Evolutionary conservation across 1,140 invertebrate species (phyloP).

Genomic region (Argopecten irradians): DNA sequence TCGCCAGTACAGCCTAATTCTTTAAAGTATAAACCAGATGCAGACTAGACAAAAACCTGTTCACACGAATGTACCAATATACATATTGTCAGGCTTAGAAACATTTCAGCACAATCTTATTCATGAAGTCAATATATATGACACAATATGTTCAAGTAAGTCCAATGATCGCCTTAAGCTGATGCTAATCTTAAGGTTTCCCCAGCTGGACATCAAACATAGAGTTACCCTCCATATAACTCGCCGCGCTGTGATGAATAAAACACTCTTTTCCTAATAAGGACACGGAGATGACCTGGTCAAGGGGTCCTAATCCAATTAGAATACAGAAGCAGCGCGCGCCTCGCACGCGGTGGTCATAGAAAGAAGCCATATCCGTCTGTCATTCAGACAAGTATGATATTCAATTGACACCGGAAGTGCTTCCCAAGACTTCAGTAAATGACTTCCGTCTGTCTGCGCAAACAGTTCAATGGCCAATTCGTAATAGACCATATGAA

Average conservation of each 20-base stretch:
- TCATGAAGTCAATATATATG: no score
- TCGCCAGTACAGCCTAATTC: background rate
- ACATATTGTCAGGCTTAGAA: background rate
- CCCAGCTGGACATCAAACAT: background rate
- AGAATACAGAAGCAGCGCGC: background rate
- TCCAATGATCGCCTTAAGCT: background rate
- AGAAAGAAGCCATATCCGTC: background rate
- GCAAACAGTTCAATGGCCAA: background rate
- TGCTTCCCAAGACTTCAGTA: background rate
- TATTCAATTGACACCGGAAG: slow-evolving; percentile 4
- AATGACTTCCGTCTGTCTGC: background rate
- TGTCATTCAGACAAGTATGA: slow-evolving; percentile 8
- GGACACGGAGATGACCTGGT: background rate
- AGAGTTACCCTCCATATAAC: background rate
- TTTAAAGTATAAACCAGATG: background rate
- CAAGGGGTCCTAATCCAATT: background rate
- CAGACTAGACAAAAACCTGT: background rate
- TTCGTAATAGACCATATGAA: background rate
- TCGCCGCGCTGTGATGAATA: background rate
- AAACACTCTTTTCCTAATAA: background rate
- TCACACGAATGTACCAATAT: background rate
- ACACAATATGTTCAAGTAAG: no score
- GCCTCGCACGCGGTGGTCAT: background rate
- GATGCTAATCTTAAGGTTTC: background rate
- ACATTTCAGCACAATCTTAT: background rate